Evolutionary conservation across 2,888 invertebrate species (phyloP).

Genomic region (Marasmarcha lunaedactyla): DNA sequence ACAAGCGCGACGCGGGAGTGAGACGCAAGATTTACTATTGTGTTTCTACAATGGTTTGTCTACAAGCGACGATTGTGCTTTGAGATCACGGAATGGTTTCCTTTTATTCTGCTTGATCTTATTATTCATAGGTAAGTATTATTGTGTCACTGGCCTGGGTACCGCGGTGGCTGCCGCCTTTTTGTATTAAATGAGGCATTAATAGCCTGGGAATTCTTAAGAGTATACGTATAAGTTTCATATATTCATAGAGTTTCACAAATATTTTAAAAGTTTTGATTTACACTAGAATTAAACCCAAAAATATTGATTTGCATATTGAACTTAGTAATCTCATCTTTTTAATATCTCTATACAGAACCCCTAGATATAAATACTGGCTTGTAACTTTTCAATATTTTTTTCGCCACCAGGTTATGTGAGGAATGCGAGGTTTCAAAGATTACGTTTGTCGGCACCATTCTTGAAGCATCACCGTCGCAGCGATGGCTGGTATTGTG

Average conservation of each 20-base stretch:
- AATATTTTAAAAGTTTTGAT: too few species aligned
- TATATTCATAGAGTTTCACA: too few species aligned
- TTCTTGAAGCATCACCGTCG: conserved; percentile 12
- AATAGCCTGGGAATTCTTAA: too few species aligned
- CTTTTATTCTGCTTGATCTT: conserved; percentile 47
- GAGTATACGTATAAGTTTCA: too few species aligned
- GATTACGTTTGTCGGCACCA: conserved; percentile 34
- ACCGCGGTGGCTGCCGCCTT: conserved; percentile 5
- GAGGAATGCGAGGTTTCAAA: conserved; percentile 55
- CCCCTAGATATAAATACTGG: too few species aligned
- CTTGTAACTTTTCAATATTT: conserved; percentile 20
- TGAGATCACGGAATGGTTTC: conserved; percentile 35
- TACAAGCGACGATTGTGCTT: conserved; percentile 56
- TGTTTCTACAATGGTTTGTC: conserved; percentile 58
- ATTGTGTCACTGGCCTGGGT: conserved; percentile 30
- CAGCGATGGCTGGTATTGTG: conserved; percentile 19
- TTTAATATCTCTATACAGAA: too few species aligned
- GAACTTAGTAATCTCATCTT: too few species aligned
- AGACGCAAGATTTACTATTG: conserved; percentile 41
- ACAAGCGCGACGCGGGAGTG: conserved; percentile 23
- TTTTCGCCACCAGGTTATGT: conserved; percentile 42
- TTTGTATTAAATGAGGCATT: too few species aligned
- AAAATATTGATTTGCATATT: too few species aligned
- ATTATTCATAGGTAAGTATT: conserved; percentile 64
- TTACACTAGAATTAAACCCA: too few species aligned